phyloP scores from a whole-genome alignment of 2,888 invertebrate species.

The Monochamus alternatus region DNA sequence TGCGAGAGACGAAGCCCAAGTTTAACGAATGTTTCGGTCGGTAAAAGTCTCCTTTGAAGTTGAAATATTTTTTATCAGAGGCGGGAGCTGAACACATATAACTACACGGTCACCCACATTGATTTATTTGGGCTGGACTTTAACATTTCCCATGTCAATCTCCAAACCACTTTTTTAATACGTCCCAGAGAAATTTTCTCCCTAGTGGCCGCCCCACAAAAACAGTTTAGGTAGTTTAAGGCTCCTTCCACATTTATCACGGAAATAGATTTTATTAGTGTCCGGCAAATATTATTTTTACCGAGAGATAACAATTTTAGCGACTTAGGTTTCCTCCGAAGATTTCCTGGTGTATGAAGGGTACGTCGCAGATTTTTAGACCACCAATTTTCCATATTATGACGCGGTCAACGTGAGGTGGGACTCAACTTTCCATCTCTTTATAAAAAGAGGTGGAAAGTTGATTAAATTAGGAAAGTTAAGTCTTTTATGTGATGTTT shows the following conservation, averaged over 20 bases:
- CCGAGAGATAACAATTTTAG: background rate
- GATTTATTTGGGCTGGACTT: slow-evolving; percentile 26
- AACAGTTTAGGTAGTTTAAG: slow-evolving; percentile 14
- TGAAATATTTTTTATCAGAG: slow-evolving; percentile 17
- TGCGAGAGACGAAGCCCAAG: too few species aligned
- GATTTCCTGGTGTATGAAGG: background rate
- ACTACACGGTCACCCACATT: slow-evolving; percentile 18
- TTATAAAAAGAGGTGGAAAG: too few species aligned
- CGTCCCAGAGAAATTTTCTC: slow-evolving; percentile 19
- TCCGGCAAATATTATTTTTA: background rate
- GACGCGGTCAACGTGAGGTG: too few species aligned
- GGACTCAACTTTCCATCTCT: too few species aligned
- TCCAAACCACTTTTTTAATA: slow-evolving; percentile 15
- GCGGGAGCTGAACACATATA: slow-evolving; percentile 4
- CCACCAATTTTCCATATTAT: background rate
- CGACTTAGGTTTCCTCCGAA: background rate
- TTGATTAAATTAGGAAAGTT: too few species aligned
- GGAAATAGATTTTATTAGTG: slow-evolving; percentile 11
- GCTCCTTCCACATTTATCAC: slow-evolving; percentile 8
- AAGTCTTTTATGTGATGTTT: too few species aligned
- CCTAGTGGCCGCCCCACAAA: background rate
- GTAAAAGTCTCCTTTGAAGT: background rate
- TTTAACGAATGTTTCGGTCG: background rate
- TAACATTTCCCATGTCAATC: slow-evolving; percentile 30
- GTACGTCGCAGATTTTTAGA: background rate